phyloP scores from a whole-genome alignment of 2,113 vertebrate species.

The Ellobius talpinus region DNA sequence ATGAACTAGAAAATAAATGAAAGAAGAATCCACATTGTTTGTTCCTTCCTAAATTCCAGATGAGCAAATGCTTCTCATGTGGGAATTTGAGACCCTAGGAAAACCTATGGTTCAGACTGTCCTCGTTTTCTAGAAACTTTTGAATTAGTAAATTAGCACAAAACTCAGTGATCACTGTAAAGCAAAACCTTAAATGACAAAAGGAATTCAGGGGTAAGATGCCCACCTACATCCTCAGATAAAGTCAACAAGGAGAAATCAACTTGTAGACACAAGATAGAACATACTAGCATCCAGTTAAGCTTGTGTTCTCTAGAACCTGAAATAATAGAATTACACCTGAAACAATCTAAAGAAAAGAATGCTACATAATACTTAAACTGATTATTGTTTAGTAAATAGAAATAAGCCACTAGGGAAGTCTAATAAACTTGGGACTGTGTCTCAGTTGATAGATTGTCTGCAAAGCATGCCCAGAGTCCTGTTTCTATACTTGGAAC shows the following conservation, averaged over 20 bases:
- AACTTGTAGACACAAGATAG: not conserved
- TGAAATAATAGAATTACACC: not conserved
- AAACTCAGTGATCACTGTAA: slow-evolving; percentile 3
- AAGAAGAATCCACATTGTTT: not conserved
- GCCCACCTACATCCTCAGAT: not conserved
- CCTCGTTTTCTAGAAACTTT: slow-evolving; percentile 21
- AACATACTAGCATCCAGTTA: not conserved
- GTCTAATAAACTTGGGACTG: not conserved
- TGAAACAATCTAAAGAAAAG: slow-evolving; percentile 25
- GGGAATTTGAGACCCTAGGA: not conserved
- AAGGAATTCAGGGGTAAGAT: not conserved
- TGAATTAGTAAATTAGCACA: slow-evolving; percentile 4
- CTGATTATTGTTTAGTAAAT: slow-evolving; percentile 9
- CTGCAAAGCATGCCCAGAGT: not conserved
- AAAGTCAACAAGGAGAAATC: slow-evolving; percentile 39
- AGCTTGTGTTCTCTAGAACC: not conserved
- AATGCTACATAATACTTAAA: not conserved
- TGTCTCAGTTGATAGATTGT: not conserved
- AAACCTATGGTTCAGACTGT: not conserved
- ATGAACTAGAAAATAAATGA: not conserved
- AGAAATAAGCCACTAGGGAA: not conserved
- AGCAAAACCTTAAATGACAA: not conserved
- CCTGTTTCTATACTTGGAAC: too few relatives aligned
- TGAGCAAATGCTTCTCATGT: not conserved
- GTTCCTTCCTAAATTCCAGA: not conserved